Evolutionary conservation across 2,113 vertebrate genomes (phyloP).

Genomic region (Scartelaos histophorus): DNA sequence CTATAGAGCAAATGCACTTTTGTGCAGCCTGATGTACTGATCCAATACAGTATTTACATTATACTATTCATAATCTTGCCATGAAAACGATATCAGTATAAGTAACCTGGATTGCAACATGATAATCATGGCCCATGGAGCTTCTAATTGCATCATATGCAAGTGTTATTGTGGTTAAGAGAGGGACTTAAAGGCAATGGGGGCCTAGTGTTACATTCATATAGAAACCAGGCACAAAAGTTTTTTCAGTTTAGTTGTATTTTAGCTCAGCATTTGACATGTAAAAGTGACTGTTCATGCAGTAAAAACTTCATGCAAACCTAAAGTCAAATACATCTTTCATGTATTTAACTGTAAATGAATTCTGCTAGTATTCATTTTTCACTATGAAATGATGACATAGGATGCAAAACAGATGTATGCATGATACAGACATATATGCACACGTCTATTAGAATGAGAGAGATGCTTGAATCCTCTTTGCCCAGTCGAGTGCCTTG

Average conservation of each 20-base stretch:
- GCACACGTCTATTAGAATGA: conserved; percentile 13
- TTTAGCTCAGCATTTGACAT: not conserved
- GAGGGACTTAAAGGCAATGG: no score
- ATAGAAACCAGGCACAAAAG: not conserved
- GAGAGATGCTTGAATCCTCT: conserved; percentile 31
- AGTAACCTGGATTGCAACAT: not conserved
- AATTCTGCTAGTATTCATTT: not conserved
- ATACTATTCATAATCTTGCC: not conserved
- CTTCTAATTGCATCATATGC: not conserved
- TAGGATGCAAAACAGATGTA: not conserved
- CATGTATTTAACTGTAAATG: conserved; percentile 11
- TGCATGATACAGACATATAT: conserved; percentile 37
- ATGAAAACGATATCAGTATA: not conserved
- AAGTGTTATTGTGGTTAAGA: no score
- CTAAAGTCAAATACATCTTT: not conserved
- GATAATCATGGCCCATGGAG: not conserved
- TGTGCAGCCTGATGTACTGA: not conserved
- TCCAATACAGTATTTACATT: conserved; percentile 7
- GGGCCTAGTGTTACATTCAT: not conserved
- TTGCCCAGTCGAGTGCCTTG: conserved; percentile 54
- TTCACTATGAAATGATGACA: not conserved
- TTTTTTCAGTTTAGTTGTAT: not conserved
- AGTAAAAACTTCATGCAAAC: not conserved
- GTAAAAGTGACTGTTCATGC: not conserved
- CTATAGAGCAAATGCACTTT: not conserved